Conservation (phyloP, 2,797 vertebrate species). For the Triplophysa bombifrons region DNA sequence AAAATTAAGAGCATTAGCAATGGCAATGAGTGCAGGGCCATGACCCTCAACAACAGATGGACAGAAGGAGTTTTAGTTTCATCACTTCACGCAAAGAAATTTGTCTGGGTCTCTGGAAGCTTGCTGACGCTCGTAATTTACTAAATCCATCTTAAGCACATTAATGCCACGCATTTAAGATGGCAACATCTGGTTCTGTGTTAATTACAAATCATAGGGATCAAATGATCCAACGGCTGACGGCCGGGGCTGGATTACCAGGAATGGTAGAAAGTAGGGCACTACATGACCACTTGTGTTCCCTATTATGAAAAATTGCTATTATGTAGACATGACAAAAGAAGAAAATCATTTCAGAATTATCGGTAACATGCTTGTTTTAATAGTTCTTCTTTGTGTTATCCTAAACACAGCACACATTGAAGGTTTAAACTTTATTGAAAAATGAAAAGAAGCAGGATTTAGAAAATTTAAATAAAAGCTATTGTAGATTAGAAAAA, state of each 20-base stretch:
- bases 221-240: conserved; percentile 44
- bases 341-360: conserved; percentile 17
- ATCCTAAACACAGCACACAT: conserved; percentile 40
- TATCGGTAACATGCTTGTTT: conserved; percentile 3
- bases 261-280: conserved; percentile 20
- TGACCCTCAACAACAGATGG: conserved; percentile 54
- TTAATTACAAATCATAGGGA: conserved; percentile 55
- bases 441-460: conserved; percentile 2
- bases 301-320: conserved; percentile 4
- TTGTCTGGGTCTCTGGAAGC: conserved; percentile 46
- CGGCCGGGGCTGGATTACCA: conserved; percentile 29
- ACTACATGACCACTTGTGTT: background rate
- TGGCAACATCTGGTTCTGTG: conserved; percentile 51
- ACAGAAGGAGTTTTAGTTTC: conserved; percentile 50
- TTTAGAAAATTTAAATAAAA: conserved; percentile 23
- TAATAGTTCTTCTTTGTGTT: conserved; percentile 1
- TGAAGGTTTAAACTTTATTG: conserved; percentile 8
- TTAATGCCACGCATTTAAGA: conserved; percentile 54
- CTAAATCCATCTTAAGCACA: conserved; percentile 54
- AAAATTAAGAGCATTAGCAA: conserved; percentile 55
- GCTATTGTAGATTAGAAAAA: conserved; percentile 36
- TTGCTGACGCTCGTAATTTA: conserved; percentile 54
- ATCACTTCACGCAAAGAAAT: conserved; percentile 44
- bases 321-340: conserved; percentile 21
- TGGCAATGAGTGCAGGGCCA: conserved; percentile 35